phyloP scores from a whole-genome alignment of 2,797 vertebrate genomes.

The Lepidocolaptes lacrymiger region DNA sequence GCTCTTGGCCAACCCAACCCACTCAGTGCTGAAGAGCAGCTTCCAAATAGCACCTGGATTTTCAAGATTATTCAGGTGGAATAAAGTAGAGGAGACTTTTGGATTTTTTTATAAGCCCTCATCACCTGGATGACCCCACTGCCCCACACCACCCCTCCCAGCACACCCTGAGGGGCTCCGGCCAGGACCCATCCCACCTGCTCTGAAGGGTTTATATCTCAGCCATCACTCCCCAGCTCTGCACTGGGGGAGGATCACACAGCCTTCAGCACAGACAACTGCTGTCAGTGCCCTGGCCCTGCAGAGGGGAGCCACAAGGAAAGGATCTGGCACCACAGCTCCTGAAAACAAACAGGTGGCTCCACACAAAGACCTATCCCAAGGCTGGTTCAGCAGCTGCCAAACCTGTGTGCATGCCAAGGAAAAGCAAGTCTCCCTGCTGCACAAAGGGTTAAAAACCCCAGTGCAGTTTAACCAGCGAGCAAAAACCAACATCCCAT shows the following conservation, averaged over 20 bases:
- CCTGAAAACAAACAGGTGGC: not conserved
- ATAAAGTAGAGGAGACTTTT: not conserved
- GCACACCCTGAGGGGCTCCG: accelerated
- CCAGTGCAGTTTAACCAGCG: not conserved
- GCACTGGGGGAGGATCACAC: not conserved
- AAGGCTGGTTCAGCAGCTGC: not conserved
- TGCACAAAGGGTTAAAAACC: not conserved
- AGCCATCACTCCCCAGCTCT: not conserved
- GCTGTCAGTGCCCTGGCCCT: not conserved
- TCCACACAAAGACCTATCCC: not conserved
- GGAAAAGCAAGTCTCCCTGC: accelerated
- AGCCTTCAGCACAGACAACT: not conserved
- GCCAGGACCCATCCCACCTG: not conserved
- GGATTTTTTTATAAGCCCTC: not conserved
- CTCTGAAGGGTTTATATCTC: not conserved
- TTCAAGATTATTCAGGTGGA: not conserved
- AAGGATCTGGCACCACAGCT: not conserved
- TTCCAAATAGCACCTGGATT: not conserved
- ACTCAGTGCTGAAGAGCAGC: not conserved
- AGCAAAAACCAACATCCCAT: not conserved
- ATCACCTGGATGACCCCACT: accelerated
- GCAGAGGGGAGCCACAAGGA: not conserved
- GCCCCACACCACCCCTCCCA: not conserved
- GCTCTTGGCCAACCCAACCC: not conserved
- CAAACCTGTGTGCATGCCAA: not conserved